These are phyloP conservation scores for Spodoptera littoralis DNA, from an alignment of 2,888 invertebrate species.

Conservation along the genomic window DNA sequence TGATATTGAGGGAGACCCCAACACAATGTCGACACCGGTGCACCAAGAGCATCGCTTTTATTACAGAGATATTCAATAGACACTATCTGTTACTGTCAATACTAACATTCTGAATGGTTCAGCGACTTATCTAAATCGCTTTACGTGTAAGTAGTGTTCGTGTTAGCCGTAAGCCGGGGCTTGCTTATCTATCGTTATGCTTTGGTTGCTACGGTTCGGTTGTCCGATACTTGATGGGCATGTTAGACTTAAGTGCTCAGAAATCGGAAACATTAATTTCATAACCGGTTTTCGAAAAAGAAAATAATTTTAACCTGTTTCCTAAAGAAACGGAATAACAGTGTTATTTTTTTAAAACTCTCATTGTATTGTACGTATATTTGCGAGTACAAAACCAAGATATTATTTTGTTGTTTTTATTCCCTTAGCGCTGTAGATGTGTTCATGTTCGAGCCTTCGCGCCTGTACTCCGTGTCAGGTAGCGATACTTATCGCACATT, in stretches of 20 bases:
- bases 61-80: slow-evolving; percentile 66
- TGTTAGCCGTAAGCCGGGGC: slow-evolving; percentile 41
- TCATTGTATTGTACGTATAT: slow-evolving; percentile 42
- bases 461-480: slow-evolving; percentile 37
- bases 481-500: slow-evolving; percentile 50
- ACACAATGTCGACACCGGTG: slow-evolving; percentile 48
- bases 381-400: slow-evolving; percentile 15
- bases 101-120: slow-evolving; percentile 63
- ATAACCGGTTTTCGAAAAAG: slow-evolving; percentile 4
- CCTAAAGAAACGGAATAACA: slow-evolving; percentile 27
- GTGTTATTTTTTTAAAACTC: slow-evolving; percentile 18
- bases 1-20: slow-evolving; percentile 34
- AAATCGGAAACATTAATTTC: slow-evolving; percentile 15
- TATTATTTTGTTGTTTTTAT: slow-evolving; percentile 36
- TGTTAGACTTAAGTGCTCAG: slow-evolving; percentile 23
- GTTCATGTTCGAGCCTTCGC: slow-evolving; percentile 26
- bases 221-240: slow-evolving; percentile 27
- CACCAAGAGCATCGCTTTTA: slow-evolving; percentile 62
- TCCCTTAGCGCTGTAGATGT: slow-evolving; percentile 23
- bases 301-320: background rate
- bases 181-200: slow-evolving; percentile 49
- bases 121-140: slow-evolving; percentile 66
- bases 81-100: slow-evolving; percentile 64
- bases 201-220: slow-evolving; percentile 44
- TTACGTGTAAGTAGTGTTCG: slow-evolving; percentile 59